phyloP scores from a whole-genome alignment of 2,888 invertebrate species.

The Strigamia maritima region DNA sequence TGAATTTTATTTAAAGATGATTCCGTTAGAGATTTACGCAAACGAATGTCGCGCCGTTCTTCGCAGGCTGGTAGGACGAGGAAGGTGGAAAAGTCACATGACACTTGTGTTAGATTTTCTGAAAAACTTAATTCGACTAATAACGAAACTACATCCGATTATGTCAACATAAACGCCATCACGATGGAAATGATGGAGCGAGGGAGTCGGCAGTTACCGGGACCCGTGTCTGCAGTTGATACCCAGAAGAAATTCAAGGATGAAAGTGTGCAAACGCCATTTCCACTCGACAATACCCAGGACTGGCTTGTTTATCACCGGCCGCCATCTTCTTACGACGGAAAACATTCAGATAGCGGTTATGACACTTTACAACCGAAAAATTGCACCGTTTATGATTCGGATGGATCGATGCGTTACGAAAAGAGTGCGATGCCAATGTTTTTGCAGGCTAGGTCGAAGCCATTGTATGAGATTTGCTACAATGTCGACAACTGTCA shows the following conservation, averaged over 20 bases:
- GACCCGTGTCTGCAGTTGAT: not conserved
- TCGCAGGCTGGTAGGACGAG: constrained; percentile 41
- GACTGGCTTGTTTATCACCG: not conserved
- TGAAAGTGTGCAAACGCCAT: constrained; percentile 35
- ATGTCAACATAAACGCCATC: constrained; percentile 43
- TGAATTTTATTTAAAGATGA: constrained; percentile 34
- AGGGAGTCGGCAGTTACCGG: not conserved
- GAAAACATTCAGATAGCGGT: constrained; percentile 51
- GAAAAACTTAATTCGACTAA: not conserved
- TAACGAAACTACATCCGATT: constrained; percentile 43
- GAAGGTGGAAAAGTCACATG: constrained; percentile 33
- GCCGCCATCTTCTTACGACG: constrained; percentile 43
- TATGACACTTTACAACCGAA: constrained; percentile 49
- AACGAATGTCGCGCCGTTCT: constrained; percentile 30
- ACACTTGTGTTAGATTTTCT: constrained; percentile 31
- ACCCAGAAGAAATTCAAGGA: constrained; percentile 33
- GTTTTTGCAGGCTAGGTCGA: not conserved
- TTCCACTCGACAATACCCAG: not conserved
- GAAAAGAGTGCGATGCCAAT: not conserved
- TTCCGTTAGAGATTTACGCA: constrained; percentile 37
- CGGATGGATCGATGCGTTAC: not conserved
- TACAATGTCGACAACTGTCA: constrained; percentile 11
- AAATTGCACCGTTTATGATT: not conserved
- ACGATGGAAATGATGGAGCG: constrained; percentile 23
- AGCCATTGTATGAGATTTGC: constrained; percentile 4